Base-by-base conservation (phyloP, 2,797 vertebrate genomes). In the Rhinichthys osculus region DNA sequence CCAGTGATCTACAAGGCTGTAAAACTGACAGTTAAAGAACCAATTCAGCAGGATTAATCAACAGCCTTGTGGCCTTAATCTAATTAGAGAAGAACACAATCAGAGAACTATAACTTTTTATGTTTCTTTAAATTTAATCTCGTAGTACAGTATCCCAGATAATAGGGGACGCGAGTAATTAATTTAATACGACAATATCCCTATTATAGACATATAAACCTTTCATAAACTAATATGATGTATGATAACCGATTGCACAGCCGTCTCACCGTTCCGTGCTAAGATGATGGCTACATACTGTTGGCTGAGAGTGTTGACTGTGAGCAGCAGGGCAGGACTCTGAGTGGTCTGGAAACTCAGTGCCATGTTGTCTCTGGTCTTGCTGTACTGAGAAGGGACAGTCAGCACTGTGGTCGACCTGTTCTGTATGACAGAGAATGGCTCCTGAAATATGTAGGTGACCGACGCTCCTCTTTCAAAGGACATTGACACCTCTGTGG, bases 381-480 rank as follows among this genome's bases (percentile, higher is more conserved):
- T 81, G 78, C 95, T 94, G 54, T 93, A 92, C 52, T 97, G 97
- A 0, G 91, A 91, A 72, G 97, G 97, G 82, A 96, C 95, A 11
- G 96, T 95, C 89, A 97, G 97, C 54, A 95, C 95, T 44, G 95
- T 94, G 1, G 92, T 92, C 85, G 94, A 98, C 78, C 93, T 80
- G 90, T 98, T 98, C 94, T 96, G 97, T 89, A 97, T 97, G 89
- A 98, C 97, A 0, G 97, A 98, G 90, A 98, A 98, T 4, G 98
- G 97, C 90, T 99, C 98, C 94, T 98, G 98, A 91, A 99, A 97
- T 85, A 94, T 93, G 89, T 98, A 99, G 73, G 95, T 98, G 91
- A 99, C 92, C 0, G 98, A 98, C 78, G 98, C 97, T 84, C 96
- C 93, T 0, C 92, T 94, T 93, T 98, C 97, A 91, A 99, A 98